Conservation (phyloP, 2,797 vertebrate genomes). For the Prionace glauca region DNA sequence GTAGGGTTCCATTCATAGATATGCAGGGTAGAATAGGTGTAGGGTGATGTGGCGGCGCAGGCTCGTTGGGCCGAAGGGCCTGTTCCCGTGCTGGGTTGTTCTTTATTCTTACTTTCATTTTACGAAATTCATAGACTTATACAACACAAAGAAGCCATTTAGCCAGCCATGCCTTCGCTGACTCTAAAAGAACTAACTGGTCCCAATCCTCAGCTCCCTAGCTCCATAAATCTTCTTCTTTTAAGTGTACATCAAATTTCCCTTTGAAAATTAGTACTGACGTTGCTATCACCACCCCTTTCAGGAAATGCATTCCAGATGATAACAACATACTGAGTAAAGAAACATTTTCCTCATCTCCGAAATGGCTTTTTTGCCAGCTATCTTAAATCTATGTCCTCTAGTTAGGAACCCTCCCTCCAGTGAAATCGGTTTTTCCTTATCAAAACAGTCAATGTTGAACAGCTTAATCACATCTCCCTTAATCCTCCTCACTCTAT, state of each 20-base stretch:
- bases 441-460: not conserved
- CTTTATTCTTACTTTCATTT: not conserved
- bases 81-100: too few relatives aligned
- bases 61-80: too few relatives aligned
- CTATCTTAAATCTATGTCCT: not conserved
- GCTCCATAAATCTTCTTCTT: not conserved
- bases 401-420: not conserved
- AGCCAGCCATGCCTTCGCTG: not conserved
- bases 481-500: not conserved
- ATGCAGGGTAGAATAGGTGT: too few relatives aligned
- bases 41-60: too few relatives aligned
- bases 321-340: not conserved
- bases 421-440: not conserved
- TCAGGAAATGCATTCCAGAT: not conserved
- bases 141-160: not conserved
- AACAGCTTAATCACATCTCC: not conserved
- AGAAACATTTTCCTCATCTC: not conserved
- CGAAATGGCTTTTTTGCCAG: not conserved
- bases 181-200: not conserved
- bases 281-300: not conserved
- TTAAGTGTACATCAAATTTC: not conserved
- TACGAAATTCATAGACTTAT: not conserved
- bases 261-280: not conserved
- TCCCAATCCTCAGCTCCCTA: not conserved
- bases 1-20: too few relatives aligned